Conservation (phyloP, 2,888 invertebrate genomes). For the Drosophila meridiana region DNA sequence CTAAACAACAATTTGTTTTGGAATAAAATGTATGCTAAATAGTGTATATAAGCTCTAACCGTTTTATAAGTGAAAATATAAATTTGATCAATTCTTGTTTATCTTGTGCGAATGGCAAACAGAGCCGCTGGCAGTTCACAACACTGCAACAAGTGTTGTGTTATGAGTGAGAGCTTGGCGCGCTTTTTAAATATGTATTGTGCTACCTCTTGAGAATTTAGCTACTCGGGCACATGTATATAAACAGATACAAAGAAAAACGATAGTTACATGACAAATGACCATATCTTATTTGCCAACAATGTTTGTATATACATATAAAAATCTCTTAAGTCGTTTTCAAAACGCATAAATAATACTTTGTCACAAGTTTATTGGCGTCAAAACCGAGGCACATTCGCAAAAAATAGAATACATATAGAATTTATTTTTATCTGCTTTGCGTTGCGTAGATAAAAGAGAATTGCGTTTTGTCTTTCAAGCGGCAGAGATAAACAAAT, state of each 20-base stretch:
- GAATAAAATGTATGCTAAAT: background rate
- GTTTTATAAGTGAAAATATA: background rate
- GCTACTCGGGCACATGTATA: background rate
- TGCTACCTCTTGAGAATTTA: too few species aligned
- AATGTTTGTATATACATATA: background rate
- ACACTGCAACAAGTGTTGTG: conserved; percentile 40
- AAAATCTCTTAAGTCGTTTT: conserved; percentile 4
- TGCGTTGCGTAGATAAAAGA: conserved; percentile 68
- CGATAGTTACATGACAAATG: too few species aligned
- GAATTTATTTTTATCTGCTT: conserved; percentile 63
- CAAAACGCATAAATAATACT: conserved; percentile 30
- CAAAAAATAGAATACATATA: conserved; percentile 41
- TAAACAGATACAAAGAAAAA: background rate
- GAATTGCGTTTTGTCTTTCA: conserved; percentile 55
- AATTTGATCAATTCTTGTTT: background rate
- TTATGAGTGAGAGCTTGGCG: conserved; percentile 23
- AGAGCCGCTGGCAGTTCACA: background rate
- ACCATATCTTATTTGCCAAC: background rate
- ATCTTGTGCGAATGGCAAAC: conserved; percentile 18
- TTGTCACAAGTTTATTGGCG: conserved; percentile 43
- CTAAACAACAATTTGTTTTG: background rate
- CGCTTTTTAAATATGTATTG: conserved; percentile 24
- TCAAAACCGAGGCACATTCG: conserved; percentile 32
- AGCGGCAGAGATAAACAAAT: conserved; percentile 51
- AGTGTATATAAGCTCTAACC: background rate